Evolutionary conservation across 1,140 invertebrate genomes (phyloP).

Genomic region (Glossosoma conforme): DNA sequence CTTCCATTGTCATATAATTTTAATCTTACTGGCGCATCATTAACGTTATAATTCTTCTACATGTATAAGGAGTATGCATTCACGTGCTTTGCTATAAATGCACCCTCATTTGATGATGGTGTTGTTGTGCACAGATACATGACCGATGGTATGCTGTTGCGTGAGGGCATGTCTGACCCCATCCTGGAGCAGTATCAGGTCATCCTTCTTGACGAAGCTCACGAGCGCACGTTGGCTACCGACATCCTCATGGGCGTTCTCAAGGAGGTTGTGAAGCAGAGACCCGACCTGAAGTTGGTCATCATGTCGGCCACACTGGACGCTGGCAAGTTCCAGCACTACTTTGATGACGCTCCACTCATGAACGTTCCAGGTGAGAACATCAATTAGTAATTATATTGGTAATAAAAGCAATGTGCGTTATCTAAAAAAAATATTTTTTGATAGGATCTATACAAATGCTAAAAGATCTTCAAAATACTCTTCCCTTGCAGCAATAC

Average conservation of each 20-base stretch:
- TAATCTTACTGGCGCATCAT: too few relatives aligned
- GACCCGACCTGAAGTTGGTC: conserved; percentile 92
- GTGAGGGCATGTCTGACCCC: conserved; percentile 99
- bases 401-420: too few relatives aligned
- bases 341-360: conserved; percentile 96
- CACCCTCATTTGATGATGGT: not conserved
- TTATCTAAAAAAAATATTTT: too few relatives aligned
- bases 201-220: conserved; percentile 97
- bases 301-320: conserved; percentile 99
- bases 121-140: conserved; percentile 66
- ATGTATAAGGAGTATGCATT: too few relatives aligned
- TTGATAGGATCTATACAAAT: too few relatives aligned
- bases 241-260: conserved; percentile 98
- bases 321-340: conserved; percentile 98
- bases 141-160: conserved; percentile 99
- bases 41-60: too few relatives aligned
- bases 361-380: conserved; percentile 95
- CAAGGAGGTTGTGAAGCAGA: conserved; percentile 95
- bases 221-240: conserved; percentile 96
- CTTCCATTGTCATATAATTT: too few relatives aligned
- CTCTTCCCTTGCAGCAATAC: not conserved
- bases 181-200: conserved; percentile 95
- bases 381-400: too few relatives aligned
- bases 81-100: not conserved
- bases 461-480: too few relatives aligned